Percentiles rank a stretch among this genome's conserved stretches.
These are phyloP conservation scores for Bombyx mandarina DNA, from an alignment of 1,140 invertebrate species.

Conservation along the genomic window DNA sequence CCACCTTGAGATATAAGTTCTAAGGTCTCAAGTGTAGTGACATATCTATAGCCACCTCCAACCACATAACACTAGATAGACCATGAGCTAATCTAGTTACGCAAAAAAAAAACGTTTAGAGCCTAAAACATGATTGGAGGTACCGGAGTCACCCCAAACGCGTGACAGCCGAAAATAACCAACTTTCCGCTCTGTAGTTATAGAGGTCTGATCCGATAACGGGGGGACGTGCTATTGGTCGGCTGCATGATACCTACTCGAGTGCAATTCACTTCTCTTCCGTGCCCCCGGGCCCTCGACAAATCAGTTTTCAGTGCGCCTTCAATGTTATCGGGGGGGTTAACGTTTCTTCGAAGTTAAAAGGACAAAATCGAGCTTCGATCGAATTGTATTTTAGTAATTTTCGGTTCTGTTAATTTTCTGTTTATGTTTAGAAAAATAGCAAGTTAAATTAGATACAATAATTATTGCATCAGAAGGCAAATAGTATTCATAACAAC, in stretches of 20 bases:
- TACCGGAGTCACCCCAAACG: neutral
- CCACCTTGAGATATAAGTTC: no score
- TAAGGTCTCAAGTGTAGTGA: no score
- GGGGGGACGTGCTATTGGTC: conserved; percentile 39
- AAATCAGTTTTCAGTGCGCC: conserved; percentile 41
- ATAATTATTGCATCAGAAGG: no score
- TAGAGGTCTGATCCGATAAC: conserved; percentile 21
- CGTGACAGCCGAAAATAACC: neutral
- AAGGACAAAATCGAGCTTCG: conserved; percentile 31
- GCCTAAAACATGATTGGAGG: neutral
- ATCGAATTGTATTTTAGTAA: conserved; percentile 35
- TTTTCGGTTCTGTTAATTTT: no score
- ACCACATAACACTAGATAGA: neutral
- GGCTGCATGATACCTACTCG: conserved; percentile 42
- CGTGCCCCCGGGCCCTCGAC: conserved; percentile 32
- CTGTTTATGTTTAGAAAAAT: no score
- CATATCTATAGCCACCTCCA: no score
- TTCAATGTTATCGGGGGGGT: conserved; percentile 6
- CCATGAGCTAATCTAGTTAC: neutral
- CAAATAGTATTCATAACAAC: no score
- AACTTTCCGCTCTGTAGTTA: neutral
- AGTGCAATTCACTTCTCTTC: conserved; percentile 44
- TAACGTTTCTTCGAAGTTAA: conserved; percentile 23
- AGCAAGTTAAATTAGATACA: no score
- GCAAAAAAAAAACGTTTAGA: no score